Evolutionary conservation across 2,797 vertebrate species (phyloP).

Genomic region (Siniperca undulata): DNA sequence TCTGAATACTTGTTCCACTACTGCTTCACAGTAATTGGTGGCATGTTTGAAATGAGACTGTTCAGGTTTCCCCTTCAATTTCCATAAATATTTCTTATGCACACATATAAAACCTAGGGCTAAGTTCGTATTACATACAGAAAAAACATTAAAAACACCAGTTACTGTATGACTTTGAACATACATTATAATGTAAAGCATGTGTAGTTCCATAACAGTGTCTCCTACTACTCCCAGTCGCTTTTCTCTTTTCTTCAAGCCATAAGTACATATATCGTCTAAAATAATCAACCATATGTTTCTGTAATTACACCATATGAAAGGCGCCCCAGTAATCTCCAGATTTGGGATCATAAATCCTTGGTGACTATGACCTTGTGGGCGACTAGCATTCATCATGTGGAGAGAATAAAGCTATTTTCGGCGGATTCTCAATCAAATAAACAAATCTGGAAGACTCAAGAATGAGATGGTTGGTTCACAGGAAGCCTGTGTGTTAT

Average conservation of each 20-base stretch:
- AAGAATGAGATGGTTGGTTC: slow-evolving; percentile 37
- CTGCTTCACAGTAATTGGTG: neutral
- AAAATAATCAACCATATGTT: slow-evolving; percentile 74
- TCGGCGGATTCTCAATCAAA: slow-evolving; percentile 60
- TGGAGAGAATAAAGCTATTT: slow-evolving; percentile 65
- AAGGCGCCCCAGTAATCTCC: slow-evolving; percentile 54
- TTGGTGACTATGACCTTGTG: slow-evolving; percentile 37
- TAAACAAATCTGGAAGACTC: slow-evolving; percentile 63
- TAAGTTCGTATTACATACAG: neutral
- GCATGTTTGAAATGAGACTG: neutral
- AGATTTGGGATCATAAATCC: slow-evolving; percentile 65
- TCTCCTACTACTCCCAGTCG: slow-evolving; percentile 25
- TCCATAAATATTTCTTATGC: slow-evolving; percentile 12
- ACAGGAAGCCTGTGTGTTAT: slow-evolving; percentile 5
- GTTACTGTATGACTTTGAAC: slow-evolving; percentile 6
- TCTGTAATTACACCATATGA: slow-evolving; percentile 61
- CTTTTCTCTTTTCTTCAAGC: slow-evolving; percentile 34
- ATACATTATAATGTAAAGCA: slow-evolving; percentile 8
- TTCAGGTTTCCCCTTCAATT: neutral
- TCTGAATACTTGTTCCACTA: neutral
- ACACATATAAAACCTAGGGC: slow-evolving; percentile 1
- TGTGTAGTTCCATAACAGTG: slow-evolving; percentile 28
- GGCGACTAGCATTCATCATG: slow-evolving; percentile 49
- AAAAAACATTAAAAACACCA: slow-evolving; percentile 30
- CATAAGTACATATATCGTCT: slow-evolving; percentile 51